These are phyloP conservation scores for Anseranas semipalmata DNA, from an alignment of 2,113 vertebrate genomes.

Conservation along the genomic window DNA sequence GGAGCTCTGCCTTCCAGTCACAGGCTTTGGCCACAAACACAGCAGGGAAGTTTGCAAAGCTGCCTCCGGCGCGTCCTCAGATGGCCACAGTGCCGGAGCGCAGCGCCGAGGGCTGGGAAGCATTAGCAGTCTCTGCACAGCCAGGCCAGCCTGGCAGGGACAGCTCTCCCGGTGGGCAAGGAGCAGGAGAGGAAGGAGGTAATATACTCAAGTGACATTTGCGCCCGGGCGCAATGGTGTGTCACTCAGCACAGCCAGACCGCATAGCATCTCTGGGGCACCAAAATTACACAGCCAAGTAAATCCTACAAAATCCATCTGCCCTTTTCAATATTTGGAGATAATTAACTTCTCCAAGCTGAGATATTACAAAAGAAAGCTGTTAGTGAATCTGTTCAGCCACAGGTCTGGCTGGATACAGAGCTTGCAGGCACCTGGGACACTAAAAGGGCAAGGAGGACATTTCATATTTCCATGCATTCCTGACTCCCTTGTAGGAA, in stretches of 20 bases:
- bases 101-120: fast-evolving
- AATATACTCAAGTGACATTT: constrained; percentile 25
- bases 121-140: neutral
- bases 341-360: constrained; percentile 66
- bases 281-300: constrained; percentile 48
- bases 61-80: fast-evolving
- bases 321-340: constrained; percentile 67
- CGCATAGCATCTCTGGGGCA: constrained; percentile 55
- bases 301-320: constrained; percentile 58
- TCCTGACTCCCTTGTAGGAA: neutral
- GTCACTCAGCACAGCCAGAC: constrained; percentile 37
- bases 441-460: neutral
- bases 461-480: neutral
- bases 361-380: constrained; percentile 55
- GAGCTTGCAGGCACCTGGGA: neutral
- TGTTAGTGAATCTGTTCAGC: constrained; percentile 59
- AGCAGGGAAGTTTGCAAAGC: neutral
- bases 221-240: neutral
- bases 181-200: neutral
- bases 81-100: fast-evolving
- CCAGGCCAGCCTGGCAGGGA: neutral
- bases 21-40: neutral
- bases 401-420: neutral
- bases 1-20: neutral
- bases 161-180: neutral